Conservation (phyloP, 2,113 vertebrate species). For the Takifugu flavidus region DNA sequence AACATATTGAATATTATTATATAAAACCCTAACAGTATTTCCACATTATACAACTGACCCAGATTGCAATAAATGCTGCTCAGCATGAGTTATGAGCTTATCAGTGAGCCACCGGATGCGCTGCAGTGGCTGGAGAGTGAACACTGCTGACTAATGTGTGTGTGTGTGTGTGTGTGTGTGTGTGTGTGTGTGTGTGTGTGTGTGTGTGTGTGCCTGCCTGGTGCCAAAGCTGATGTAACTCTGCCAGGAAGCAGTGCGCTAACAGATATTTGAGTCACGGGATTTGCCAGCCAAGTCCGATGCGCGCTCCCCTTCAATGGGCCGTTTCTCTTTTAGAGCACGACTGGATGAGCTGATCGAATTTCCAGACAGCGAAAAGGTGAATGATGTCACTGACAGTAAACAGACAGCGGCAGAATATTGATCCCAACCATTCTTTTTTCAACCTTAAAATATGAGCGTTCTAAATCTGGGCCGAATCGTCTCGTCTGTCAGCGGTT, state of each 20-base stretch:
- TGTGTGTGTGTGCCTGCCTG: conserved; percentile 59
- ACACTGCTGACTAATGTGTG: conserved; percentile 72
- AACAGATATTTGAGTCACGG: conserved; percentile 69
- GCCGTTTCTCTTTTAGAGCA: conserved; percentile 10
- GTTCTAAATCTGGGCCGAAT: no score
- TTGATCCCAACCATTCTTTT: conserved; percentile 3
- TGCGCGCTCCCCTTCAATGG: conserved; percentile 51
- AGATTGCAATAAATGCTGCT: conserved; percentile 52
- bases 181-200: conserved; percentile 66
- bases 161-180: conserved; percentile 57
- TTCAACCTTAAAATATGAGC: background rate
- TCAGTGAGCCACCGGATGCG: conserved; percentile 50
- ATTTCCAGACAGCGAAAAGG: conserved; percentile 27
- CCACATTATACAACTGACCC: conserved; percentile 36
- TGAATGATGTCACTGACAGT: conserved; percentile 30
- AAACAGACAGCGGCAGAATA: background rate
- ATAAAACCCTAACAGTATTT: conserved; percentile 5
- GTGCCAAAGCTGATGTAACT: conserved; percentile 76
- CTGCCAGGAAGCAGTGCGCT: conserved; percentile 74
- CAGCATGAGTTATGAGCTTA: conserved; percentile 57
- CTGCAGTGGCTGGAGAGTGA: conserved; percentile 37
- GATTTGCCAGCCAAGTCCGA: conserved; percentile 58
- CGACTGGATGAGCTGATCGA: conserved; percentile 26
- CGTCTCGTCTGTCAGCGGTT: no score
- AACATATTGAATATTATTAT: conserved; percentile 11